Evolutionary conservation across 2,888 invertebrate genomes (phyloP).

Genomic region (Ophonus ardosiacus): DNA sequence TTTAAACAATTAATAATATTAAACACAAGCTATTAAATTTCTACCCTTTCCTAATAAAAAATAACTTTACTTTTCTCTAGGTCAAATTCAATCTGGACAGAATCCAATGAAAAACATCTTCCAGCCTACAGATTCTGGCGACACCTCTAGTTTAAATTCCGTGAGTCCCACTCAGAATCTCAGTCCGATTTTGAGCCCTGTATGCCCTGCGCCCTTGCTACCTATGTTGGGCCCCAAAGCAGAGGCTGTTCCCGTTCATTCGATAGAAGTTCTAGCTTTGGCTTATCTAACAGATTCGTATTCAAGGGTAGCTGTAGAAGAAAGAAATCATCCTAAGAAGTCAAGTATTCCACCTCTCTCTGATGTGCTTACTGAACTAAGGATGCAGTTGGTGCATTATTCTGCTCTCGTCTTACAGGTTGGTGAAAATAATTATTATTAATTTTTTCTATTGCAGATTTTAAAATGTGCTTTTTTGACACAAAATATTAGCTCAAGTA

Average conservation of each 20-base stretch:
- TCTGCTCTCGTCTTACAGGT: slow-evolving; percentile 77
- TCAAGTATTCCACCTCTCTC: slow-evolving; percentile 86
- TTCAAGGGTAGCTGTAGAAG: slow-evolving; percentile 84
- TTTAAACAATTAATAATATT: no score
- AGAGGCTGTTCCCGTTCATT: slow-evolving; percentile 35
- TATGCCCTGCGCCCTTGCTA: slow-evolving; percentile 71
- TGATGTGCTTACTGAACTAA: slow-evolving; percentile 80
- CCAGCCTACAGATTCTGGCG: slow-evolving; percentile 71
- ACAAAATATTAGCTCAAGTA: no score
- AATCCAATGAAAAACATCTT: slow-evolving; percentile 72
- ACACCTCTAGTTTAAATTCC: slow-evolving; percentile 73
- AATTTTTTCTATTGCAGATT: no score
- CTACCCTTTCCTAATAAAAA: no score
- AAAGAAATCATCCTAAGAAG: slow-evolving; percentile 86
- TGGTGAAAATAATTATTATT: background rate
- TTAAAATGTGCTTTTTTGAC: no score
- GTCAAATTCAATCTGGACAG: slow-evolving; percentile 72
- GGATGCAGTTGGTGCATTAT: slow-evolving; percentile 77
- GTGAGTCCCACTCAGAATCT: slow-evolving; percentile 74
- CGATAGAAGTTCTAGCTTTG: slow-evolving; percentile 70
- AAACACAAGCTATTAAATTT: no score
- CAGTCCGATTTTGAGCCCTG: slow-evolving; percentile 74
- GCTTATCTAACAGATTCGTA: slow-evolving; percentile 82
- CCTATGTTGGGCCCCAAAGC: slow-evolving; percentile 65
- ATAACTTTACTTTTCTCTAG: slow-evolving; percentile 69